A percentile compares a stretch with the other conserved stretches of the same genome.
Conservation (phyloP, 1,140 invertebrate genomes). For the Scaptomyza montana region DNA sequence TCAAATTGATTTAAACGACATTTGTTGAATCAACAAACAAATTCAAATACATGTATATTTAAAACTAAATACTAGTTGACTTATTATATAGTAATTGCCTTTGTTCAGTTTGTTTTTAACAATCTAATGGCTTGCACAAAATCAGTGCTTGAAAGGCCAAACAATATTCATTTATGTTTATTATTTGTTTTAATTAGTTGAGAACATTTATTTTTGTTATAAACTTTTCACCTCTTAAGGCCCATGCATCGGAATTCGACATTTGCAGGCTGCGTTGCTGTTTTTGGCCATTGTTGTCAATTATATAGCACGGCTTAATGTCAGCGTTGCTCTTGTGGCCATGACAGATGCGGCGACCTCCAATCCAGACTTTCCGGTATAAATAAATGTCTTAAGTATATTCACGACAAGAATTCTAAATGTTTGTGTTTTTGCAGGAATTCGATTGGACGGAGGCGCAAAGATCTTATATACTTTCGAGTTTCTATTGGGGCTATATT, state of each 20-base stretch:
- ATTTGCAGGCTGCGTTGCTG: conserved; percentile 87
- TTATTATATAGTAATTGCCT: too few relatives aligned
- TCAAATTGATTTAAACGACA: too few relatives aligned
- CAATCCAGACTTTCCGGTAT: conserved; percentile 66
- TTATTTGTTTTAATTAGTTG: too few relatives aligned
- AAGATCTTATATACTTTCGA: conserved; percentile 85
- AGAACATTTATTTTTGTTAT: too few relatives aligned
- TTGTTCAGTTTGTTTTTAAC: too few relatives aligned
- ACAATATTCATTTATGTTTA: too few relatives aligned
- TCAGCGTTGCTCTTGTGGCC: conserved; percentile 89
- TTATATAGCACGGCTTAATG: conserved; percentile 87
- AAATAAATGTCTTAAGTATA: too few relatives aligned
- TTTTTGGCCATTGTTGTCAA: conserved; percentile 87
- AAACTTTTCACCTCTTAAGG: conserved; percentile 19
- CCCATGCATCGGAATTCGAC: conserved; percentile 85
- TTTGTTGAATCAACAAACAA: too few relatives aligned
- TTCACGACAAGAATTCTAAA: neutral
- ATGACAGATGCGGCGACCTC: conserved; percentile 86
- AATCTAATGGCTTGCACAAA: too few relatives aligned
- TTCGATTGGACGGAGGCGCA: conserved; percentile 84
- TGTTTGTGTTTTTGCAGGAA: conserved; percentile 39
- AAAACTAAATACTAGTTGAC: too few relatives aligned
- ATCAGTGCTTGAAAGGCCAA: too few relatives aligned
- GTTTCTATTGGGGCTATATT: conserved; percentile 88
- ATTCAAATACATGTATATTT: too few relatives aligned